Evolutionary conservation across 2,113 vertebrate species (phyloP), one percentile per base, ranked within the genome.

Genomic region (Anoplopoma fimbria): DNA sequence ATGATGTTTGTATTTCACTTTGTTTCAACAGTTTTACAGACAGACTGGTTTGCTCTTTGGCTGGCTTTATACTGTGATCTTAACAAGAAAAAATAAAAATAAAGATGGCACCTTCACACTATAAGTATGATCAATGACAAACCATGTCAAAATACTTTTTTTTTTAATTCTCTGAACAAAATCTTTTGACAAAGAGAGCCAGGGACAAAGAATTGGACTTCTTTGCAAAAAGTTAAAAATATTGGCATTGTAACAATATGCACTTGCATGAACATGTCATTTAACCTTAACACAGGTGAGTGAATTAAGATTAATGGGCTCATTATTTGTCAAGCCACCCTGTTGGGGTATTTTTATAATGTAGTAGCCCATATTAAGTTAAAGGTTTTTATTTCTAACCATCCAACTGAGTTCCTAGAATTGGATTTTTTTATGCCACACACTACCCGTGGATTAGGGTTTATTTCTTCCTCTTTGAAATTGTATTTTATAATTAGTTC

Each of bases 1-100:
- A 72, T 63, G 60, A 79, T 73, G 69, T 67, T 77, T 71, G 33
- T 17, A 23, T 83, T 71, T 51, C 64, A 47, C 71, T 76, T 55
- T 42, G 58, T 68, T 40, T 79, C 47, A 15, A 68, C 73, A 31
- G 36, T 64, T 75, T 53, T 6, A 51, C 45, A 47, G 69, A 69
- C 38, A n/a, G 53, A n/a, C 38, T 58, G 57, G 19, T 10, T 60
- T n/a, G 21, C 67, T 67, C 25, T 45, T 14, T 55, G 45, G 21
- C 47, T 1, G 7, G 2, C 57, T 80, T 61, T 67, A 76, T 25
- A 60, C 63, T 64, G 69, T 27, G 53, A 61, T 69, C 33, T 27
- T 33, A 45, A 61, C 31, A 12, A 55, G 31, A 38, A 21, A 23
- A 38, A 25, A 25, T 6, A 13, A 57, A 15, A 9, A 69, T 10